These are phyloP conservation scores for Cataglyphis livida DNA, from an alignment of 2,888 invertebrate species.

Conservation along the genomic window DNA sequence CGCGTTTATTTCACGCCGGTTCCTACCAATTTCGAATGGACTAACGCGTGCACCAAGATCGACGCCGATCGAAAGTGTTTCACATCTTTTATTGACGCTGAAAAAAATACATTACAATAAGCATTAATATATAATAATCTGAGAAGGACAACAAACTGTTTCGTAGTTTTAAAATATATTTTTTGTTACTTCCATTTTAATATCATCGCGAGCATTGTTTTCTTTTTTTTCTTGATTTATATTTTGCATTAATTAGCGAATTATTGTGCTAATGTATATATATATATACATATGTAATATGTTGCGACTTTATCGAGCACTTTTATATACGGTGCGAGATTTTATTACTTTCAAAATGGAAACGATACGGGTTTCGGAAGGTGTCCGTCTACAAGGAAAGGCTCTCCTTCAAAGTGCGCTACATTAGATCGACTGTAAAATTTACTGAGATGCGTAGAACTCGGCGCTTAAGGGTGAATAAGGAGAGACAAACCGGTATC, in stretches of 20 bases:
- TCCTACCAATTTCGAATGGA: constrained; percentile 34
- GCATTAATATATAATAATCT: not conserved
- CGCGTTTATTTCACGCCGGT: constrained; percentile 47
- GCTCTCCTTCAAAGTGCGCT: constrained; percentile 75
- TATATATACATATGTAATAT: not conserved
- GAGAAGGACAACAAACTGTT: not conserved
- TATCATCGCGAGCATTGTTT: constrained; percentile 10
- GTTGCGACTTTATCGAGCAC: constrained; percentile 44
- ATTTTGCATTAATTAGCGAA: constrained; percentile 71
- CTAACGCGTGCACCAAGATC: constrained; percentile 20
- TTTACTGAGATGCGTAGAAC: not conserved
- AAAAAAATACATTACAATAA: not conserved
- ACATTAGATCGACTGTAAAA: constrained; percentile 10
- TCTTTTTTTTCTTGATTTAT: constrained; percentile 59
- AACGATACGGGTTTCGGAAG: constrained; percentile 84
- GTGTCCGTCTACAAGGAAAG: constrained; percentile 82
- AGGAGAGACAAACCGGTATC: not conserved
- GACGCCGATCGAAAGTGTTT: not conserved
- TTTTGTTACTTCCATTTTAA: constrained; percentile 10
- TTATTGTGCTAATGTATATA: constrained; percentile 56
- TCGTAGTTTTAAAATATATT: not conserved
- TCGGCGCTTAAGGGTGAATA: not conserved
- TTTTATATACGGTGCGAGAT: constrained; percentile 74
- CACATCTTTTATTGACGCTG: not conserved
- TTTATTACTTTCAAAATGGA: constrained; percentile 81